Conservation (phyloP, 1,140 invertebrate genomes). For the Drosophila takahashii region DNA sequence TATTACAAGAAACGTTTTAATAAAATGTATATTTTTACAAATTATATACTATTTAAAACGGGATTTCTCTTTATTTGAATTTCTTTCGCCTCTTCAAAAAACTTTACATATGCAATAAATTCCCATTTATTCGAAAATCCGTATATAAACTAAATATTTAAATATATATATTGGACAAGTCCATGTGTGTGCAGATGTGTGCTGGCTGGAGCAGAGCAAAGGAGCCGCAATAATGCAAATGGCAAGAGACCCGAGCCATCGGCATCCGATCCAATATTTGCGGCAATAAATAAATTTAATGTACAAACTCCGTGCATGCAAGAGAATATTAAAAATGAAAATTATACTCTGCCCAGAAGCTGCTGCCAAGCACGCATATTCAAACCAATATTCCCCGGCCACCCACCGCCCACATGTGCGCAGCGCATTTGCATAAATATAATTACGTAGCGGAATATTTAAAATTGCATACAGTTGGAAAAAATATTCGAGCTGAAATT, state of each 20-base stretch:
- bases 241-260: constrained; percentile 50
- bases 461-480: constrained; percentile 67
- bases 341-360: constrained; percentile 77
- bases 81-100: background rate
- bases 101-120: background rate
- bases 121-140: background rate
- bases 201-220: constrained; percentile 3
- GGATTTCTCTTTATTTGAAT: background rate
- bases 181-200: constrained; percentile 27
- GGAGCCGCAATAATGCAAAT: constrained; percentile 68
- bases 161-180: constrained; percentile 4
- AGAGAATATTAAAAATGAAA: constrained; percentile 83
- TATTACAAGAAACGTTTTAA: too few relatives aligned
- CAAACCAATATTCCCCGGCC: constrained; percentile 17
- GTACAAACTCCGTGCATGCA: constrained; percentile 76
- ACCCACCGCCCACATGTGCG: constrained; percentile 32
- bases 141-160: background rate
- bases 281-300: constrained; percentile 83
- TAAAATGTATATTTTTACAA: too few relatives aligned
- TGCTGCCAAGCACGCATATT: constrained; percentile 56
- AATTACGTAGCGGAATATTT: constrained; percentile 75
- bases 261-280: constrained; percentile 82
- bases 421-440: constrained; percentile 77
- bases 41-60: too few relatives aligned
- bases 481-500: constrained; percentile 56